phyloP scores from a whole-genome alignment of 2,113 vertebrate species.

The Pelusios castaneus region DNA sequence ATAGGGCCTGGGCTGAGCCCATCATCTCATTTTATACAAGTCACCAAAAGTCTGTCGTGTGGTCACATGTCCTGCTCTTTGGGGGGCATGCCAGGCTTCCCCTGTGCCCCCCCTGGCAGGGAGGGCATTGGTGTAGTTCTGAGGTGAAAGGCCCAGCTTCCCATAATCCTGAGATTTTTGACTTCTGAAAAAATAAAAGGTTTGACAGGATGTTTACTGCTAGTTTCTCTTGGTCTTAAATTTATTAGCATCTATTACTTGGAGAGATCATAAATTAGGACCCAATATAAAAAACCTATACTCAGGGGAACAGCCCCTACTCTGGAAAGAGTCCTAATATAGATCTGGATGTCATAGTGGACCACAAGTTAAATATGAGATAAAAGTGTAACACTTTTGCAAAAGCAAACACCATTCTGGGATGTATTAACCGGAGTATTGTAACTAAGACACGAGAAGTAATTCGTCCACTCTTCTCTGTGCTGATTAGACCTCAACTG shows the following conservation, averaged over 20 bases:
- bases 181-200: not conserved
- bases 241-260: not conserved
- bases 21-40: not conserved
- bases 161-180: not conserved
- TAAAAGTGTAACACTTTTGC: no score
- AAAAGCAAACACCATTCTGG: no score
- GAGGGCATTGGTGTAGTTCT: no score
- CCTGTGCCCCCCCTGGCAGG: no score
- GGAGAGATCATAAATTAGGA: not conserved
- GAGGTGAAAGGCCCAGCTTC: not conserved
- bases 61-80: no score
- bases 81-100: no score
- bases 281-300: fast-evolving
- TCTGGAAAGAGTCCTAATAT: not conserved
- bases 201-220: not conserved
- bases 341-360: no score
- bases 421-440: no score
- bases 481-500: no score
- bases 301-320: not conserved
- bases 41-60: not conserved
- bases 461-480: no score
- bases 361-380: no score
- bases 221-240: not conserved
- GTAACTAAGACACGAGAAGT: no score
- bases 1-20: not conserved